phyloP scores from a whole-genome alignment of 1,140 invertebrate species.

The Apis cerana region DNA sequence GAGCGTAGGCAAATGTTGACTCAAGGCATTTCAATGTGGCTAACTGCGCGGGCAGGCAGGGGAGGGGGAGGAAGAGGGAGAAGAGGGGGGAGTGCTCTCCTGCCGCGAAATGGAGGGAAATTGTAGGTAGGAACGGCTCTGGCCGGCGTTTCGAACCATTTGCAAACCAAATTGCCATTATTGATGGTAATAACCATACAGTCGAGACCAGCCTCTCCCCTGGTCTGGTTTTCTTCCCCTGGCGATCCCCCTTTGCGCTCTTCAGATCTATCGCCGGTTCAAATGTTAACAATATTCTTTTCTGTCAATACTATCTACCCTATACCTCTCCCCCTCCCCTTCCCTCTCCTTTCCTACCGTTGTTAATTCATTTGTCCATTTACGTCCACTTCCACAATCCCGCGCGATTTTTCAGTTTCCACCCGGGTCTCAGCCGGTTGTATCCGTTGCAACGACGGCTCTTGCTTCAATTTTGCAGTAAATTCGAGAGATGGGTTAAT shows the following conservation, averaged over 20 bases:
- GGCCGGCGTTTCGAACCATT: slow-evolving; percentile 77
- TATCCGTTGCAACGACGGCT: no score
- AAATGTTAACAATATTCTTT: slow-evolving; percentile 66
- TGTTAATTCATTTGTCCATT: slow-evolving; percentile 36
- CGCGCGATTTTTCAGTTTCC: slow-evolving; percentile 44
- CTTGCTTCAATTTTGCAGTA: not conserved
- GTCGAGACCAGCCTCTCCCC: slow-evolving; percentile 65
- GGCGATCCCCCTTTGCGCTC: slow-evolving; percentile 49
- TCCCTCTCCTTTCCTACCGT: not conserved
- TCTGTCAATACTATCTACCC: slow-evolving; percentile 46
- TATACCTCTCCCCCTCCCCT: no score
- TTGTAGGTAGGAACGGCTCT: slow-evolving; percentile 77
- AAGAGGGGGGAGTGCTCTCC: slow-evolving; percentile 70
- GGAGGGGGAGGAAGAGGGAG: not conserved
- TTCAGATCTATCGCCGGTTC: slow-evolving; percentile 59
- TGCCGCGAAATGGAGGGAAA: slow-evolving; percentile 78
- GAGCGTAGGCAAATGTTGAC: slow-evolving; percentile 80
- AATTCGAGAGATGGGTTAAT: no score
- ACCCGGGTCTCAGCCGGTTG: not conserved
- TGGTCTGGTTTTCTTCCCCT: slow-evolving; percentile 28
- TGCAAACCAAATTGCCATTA: slow-evolving; percentile 81
- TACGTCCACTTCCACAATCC: slow-evolving; percentile 7
- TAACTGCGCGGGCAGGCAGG: slow-evolving; percentile 69
- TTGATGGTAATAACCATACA: slow-evolving; percentile 81
- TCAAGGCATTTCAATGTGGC: slow-evolving; percentile 79